A percentile compares a stretch with the other conserved stretches of the same genome.
phyloP scores from a whole-genome alignment of 2,797 vertebrate genomes.

The Champsocephalus esox region DNA sequence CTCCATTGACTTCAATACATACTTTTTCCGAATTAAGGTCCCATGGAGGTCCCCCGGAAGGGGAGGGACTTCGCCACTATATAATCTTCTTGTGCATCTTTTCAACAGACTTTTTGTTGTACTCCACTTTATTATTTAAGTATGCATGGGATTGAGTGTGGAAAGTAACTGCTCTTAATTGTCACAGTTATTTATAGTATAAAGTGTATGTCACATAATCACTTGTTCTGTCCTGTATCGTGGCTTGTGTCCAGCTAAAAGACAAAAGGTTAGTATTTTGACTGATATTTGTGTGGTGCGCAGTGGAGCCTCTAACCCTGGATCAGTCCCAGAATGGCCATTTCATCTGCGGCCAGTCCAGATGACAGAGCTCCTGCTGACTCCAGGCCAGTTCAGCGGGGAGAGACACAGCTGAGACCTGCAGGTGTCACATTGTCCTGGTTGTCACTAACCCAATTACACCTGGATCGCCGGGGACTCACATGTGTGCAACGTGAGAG shows the following conservation, averaged over 20 bases:
- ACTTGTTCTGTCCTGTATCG: slow-evolving; percentile 20
- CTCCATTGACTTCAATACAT: no score
- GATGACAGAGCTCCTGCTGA: slow-evolving; percentile 78
- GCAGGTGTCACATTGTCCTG: slow-evolving; percentile 82
- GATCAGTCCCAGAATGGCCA: slow-evolving; percentile 60
- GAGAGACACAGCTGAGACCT: slow-evolving; percentile 78
- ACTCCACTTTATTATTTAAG: slow-evolving; percentile 22
- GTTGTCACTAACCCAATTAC: slow-evolving; percentile 84
- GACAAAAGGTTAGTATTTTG: slow-evolving; percentile 57
- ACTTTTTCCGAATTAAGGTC: no score
- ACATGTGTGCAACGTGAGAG: slow-evolving; percentile 29
- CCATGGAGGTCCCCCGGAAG: no score
- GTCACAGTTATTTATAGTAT: not conserved
- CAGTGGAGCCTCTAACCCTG: slow-evolving; percentile 56
- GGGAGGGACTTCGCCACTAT: no score
- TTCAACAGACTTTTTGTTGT: not conserved
- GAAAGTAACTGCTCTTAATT: not conserved
- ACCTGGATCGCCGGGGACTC: slow-evolving; percentile 69
- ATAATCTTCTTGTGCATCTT: not conserved
- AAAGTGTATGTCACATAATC: slow-evolving; percentile 26
- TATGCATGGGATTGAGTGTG: not conserved
- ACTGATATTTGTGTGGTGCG: slow-evolving; percentile 57
- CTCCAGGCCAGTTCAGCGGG: slow-evolving; percentile 72
- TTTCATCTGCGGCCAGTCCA: slow-evolving; percentile 65
- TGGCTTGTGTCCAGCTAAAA: slow-evolving; percentile 39